Evolutionary conservation across 2,113 vertebrate species (phyloP).

Genomic region (Engystomops pustulosus): DNA sequence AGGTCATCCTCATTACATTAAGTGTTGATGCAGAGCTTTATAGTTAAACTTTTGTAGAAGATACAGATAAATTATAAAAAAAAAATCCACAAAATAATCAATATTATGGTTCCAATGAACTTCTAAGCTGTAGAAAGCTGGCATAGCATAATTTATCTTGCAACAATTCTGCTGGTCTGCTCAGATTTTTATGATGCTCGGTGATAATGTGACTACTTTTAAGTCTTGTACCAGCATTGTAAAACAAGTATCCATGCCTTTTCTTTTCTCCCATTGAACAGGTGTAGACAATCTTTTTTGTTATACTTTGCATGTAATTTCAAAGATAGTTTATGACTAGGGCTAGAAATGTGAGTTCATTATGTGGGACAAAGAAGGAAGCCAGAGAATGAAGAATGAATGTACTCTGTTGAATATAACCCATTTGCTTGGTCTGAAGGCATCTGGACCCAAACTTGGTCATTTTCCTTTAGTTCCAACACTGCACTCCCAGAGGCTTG

Average conservation of each 20-base stretch:
- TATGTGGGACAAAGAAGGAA: conserved; percentile 98
- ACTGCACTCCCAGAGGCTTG: conserved; percentile 97
- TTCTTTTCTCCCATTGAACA: conserved; percentile 69
- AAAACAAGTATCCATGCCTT: conserved; percentile 59
- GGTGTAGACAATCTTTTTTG: conserved; percentile 65
- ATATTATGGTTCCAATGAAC: conserved; percentile 1
- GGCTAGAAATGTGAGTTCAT: conserved; percentile 69
- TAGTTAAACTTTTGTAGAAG: conserved; percentile 27
- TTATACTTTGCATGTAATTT: conserved; percentile 56
- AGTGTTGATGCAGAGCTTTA: conserved; percentile 46
- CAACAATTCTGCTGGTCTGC: conserved; percentile 44
- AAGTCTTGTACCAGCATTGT: conserved; percentile 60
- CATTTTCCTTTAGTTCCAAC: conserved; percentile 93
- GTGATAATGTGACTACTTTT: conserved; percentile 55
- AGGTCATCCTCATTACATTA: conserved; percentile 22
- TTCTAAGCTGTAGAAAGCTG: conserved; percentile 42
- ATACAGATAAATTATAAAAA: conserved; percentile 54
- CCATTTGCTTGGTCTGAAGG: conserved; percentile 98
- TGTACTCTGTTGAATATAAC: conserved; percentile 96
- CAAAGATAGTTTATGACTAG: conserved; percentile 70
- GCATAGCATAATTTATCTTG: conserved; percentile 60
- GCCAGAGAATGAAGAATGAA: conserved; percentile 98
- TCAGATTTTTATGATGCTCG: conserved; percentile 61
- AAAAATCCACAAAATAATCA: conserved; percentile 54
- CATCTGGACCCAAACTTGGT: conserved; percentile 98